phyloP scores from a whole-genome alignment of 2,888 invertebrate genomes.

The Strigamia transsilvanica region DNA sequence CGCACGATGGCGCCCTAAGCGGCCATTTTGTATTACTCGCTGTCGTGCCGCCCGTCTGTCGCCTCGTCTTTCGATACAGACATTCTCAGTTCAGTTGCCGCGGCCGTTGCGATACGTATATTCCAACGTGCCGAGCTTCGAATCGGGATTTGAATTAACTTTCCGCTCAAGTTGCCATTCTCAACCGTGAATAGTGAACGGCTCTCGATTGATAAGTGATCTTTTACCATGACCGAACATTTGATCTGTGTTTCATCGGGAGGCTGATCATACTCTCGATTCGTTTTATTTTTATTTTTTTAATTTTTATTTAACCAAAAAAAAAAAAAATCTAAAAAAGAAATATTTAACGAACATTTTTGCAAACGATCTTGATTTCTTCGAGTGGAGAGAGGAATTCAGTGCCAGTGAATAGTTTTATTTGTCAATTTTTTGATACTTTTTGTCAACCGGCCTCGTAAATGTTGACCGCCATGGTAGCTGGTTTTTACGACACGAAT shows the following conservation, averaged over 20 bases:
- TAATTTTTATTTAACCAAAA: not conserved
- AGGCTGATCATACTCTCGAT: not conserved
- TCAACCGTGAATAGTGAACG: not conserved
- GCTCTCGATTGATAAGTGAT: not conserved
- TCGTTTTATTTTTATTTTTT: not conserved
- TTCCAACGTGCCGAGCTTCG: not conserved
- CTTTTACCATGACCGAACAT: slow-evolving; percentile 11
- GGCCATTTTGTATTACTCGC: not conserved
- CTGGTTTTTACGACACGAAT: slow-evolving; percentile 55
- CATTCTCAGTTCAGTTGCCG: slow-evolving; percentile 22
- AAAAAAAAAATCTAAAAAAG: not conserved
- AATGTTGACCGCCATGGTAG: slow-evolving; percentile 56
- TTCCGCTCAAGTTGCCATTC: not conserved
- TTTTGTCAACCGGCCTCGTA: slow-evolving; percentile 30
- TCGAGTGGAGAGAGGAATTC: not conserved
- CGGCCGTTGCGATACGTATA: not conserved
- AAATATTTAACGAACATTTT: not conserved
- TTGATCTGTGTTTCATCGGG: slow-evolving; percentile 27
- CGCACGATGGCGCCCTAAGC: not conserved
- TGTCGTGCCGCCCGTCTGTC: slow-evolving; percentile 27
- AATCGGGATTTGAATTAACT: not conserved
- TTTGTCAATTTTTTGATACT: not conserved
- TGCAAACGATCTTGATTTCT: not conserved
- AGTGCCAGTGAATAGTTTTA: not conserved
- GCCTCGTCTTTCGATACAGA: slow-evolving; percentile 36